phyloP scores from a whole-genome alignment of 2,888 invertebrate species.

The Lysandra coridon region DNA sequence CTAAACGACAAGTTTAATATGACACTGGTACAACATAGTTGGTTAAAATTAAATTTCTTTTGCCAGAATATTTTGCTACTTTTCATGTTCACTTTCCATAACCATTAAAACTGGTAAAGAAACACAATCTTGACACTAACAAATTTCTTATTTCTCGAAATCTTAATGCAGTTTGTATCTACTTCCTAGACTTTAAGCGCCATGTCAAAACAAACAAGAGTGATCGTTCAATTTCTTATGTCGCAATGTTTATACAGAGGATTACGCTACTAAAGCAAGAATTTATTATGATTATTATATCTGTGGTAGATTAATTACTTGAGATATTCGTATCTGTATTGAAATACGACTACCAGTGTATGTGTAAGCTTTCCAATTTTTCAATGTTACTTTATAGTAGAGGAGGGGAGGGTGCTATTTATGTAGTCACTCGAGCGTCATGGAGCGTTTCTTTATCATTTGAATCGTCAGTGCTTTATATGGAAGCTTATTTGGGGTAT shows the following conservation, averaged over 20 bases:
- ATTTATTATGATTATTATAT: background rate
- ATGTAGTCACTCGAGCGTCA: too few species aligned
- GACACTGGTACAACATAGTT: too few species aligned
- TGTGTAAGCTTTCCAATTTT: background rate
- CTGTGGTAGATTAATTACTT: background rate
- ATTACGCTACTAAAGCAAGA: background rate
- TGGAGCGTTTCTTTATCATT: too few species aligned
- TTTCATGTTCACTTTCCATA: background rate
- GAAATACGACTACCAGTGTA: background rate
- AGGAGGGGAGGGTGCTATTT: too few species aligned
- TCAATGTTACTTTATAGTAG: background rate
- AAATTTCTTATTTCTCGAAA: constrained; percentile 9
- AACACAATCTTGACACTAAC: background rate
- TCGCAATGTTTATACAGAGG: background rate
- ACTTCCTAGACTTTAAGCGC: constrained; percentile 17
- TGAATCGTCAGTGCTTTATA: too few species aligned
- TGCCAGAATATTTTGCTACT: background rate
- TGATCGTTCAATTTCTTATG: constrained; percentile 10
- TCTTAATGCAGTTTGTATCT: constrained; percentile 10
- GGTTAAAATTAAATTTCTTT: background rate
- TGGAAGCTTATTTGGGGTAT: too few species aligned
- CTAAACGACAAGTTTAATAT: too few species aligned
- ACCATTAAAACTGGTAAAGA: background rate
- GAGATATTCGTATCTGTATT: background rate
- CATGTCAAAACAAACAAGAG: constrained; percentile 25